Base-by-base conservation (phyloP, 2,888 invertebrate species). In the Dione juno region DNA sequence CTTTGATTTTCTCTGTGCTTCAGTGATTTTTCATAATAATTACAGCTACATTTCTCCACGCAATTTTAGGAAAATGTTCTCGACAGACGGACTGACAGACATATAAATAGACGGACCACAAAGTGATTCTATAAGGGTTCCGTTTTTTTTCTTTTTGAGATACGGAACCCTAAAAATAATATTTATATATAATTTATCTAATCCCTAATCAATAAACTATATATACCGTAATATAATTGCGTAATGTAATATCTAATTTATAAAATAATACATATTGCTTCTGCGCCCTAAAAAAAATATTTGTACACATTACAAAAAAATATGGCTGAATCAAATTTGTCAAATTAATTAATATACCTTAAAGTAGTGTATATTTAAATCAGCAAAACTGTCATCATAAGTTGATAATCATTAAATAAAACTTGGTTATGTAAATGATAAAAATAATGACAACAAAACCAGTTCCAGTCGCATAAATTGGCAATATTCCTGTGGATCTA, bases 401-500 rank as follows among this genome's bases (percentile, higher is more conserved):
- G 48, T 52, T 48, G 69, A 40, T 48, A 50, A 35, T 43, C 58
- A 72, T 69, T 53, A 64, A 57, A 72, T 52, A 67, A 71, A 72
- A 72, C 72, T 48, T 52, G 72, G 69, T 72, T 69, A 72, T 70
- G 67, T 48, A 61, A 73, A 70, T 70, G 48, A 45, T 11, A 40
- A 52, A 66, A 68, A 69, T 68, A 73, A 73, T 74, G 45, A 69
- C 45, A n/a, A 16, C 45, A 45, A 37, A 53, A 58, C 72, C 52
- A 67, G 69, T 72, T 72, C 57, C 65, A 40, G 41, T 52, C 11
- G 64, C 43, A 68, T 68, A 54, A 59, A 54, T 68, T 40, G 45
- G 53, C n/a, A 68, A 67, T 64, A 67, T 67, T 64, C 67, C 37
- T 16, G 19, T 52, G 41, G 43, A 64, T 67, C 48, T 52, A 65